Percentiles rank a stretch among this genome's conserved stretches.
Evolutionary conservation across 2,113 vertebrate genomes (phyloP).

Genomic region (Callipepla californica): DNA sequence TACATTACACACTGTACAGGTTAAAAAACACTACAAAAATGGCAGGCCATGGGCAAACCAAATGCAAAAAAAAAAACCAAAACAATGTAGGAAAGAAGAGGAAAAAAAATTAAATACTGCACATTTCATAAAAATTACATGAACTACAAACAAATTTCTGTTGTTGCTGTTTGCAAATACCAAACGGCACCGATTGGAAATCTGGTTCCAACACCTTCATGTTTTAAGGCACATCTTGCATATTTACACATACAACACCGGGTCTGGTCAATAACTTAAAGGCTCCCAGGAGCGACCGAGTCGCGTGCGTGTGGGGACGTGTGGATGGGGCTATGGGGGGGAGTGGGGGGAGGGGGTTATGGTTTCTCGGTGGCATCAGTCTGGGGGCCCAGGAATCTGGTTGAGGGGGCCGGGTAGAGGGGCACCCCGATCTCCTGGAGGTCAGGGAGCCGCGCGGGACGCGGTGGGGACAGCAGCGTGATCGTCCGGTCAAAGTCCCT

Average conservation of each 20-base stretch:
- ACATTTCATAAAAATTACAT: constrained; percentile 90
- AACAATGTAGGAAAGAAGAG: constrained; percentile 47
- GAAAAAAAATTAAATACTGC: constrained; percentile 79
- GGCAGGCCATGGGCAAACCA: constrained; percentile 77
- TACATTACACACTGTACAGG: constrained; percentile 87
- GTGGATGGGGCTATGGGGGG: background rate
- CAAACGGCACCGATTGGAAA: constrained; percentile 84
- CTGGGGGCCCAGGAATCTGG: constrained; percentile 82
- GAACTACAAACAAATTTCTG: constrained; percentile 76
- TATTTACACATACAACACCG: constrained; percentile 78
- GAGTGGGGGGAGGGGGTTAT: constrained; percentile 27
- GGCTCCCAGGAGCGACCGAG: constrained; percentile 69
- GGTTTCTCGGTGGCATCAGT: constrained; percentile 76
- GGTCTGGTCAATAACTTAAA: constrained; percentile 82
- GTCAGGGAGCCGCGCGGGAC: constrained; percentile 89
- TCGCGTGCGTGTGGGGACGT: constrained; percentile 48
- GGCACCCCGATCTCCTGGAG: constrained; percentile 90
- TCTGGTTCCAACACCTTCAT: constrained; percentile 78
- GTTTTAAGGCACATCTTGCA: constrained; percentile 86
- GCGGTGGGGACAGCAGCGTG: constrained; percentile 88
- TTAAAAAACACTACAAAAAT: constrained; percentile 86
- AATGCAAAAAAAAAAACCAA: constrained; percentile 57
- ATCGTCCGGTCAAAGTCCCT: constrained; percentile 89
- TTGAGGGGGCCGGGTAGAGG: constrained; percentile 87
- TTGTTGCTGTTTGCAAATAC: constrained; percentile 81